Percentiles rank a stretch among this genome's conserved stretches.
Evolutionary conservation across 2,888 invertebrate species (phyloP).

Genomic region (Monochamus alternatus): DNA sequence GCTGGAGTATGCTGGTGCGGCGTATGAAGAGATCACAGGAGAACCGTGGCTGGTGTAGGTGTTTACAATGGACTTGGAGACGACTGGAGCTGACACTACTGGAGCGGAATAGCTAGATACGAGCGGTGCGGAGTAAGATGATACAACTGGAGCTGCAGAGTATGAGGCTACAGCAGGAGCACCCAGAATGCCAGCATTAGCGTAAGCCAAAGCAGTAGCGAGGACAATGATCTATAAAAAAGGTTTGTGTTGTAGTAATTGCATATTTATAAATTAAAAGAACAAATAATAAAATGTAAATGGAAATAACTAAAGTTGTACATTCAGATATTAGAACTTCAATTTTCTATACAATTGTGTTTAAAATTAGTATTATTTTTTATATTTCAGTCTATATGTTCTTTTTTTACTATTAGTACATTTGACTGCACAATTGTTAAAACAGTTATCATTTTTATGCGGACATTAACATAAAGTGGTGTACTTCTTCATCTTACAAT

Average conservation of each 20-base stretch:
- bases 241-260: slow-evolving; percentile 5
- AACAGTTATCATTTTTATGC: too few species aligned
- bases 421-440: too few species aligned
- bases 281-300: too few species aligned
- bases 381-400: too few species aligned
- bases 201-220: slow-evolving; percentile 75
- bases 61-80: slow-evolving; percentile 48
- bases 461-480: too few species aligned
- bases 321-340: too few species aligned
- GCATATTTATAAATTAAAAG: too few species aligned
- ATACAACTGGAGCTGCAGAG: slow-evolving; percentile 50
- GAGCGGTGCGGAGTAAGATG: slow-evolving; percentile 46
- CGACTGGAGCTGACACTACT: slow-evolving; percentile 55
- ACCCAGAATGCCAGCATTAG: slow-evolving; percentile 75
- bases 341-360: too few species aligned
- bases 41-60: slow-evolving; percentile 8
- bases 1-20: not conserved
- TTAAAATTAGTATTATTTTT: too few species aligned
- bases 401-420: too few species aligned
- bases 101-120: slow-evolving; percentile 25
- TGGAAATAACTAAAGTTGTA: too few species aligned
- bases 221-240: slow-evolving; percentile 73
- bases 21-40: slow-evolving; percentile 1
- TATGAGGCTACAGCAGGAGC: slow-evolving; percentile 55
- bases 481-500: too few species aligned